Conservation (phyloP, 2,797 vertebrate species). For the Myripristis jacobus region DNA sequence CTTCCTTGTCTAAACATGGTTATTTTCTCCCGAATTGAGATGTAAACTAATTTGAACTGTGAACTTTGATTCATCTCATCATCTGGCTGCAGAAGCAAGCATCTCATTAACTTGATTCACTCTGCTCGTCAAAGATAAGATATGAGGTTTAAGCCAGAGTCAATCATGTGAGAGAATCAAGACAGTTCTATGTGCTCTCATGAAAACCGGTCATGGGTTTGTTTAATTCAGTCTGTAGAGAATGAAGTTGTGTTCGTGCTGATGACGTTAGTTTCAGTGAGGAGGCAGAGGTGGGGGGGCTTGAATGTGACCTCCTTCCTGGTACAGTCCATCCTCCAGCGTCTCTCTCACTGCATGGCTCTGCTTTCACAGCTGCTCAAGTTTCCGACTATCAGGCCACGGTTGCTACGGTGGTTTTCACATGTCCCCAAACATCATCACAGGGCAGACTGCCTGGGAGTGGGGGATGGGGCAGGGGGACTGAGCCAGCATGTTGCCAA, state of each 20-base stretch:
- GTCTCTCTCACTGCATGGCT: constrained; percentile 33
- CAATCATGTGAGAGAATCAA: background rate
- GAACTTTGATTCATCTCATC: constrained; percentile 11
- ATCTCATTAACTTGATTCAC: background rate
- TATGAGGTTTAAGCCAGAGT: background rate
- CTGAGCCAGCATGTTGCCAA: constrained; percentile 20
- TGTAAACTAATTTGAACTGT: constrained; percentile 7
- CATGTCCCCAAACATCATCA: constrained; percentile 24
- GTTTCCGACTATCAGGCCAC: constrained; percentile 34
- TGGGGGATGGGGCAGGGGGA: background rate
- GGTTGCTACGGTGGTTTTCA: constrained; percentile 4
- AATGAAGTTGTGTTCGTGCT: background rate
- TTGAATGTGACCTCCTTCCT: constrained; percentile 19
- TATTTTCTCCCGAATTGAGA: constrained; percentile 14
- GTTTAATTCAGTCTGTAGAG: constrained; percentile 8
- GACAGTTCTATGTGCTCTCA: background rate
- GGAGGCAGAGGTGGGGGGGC: background rate
- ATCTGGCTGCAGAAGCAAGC: constrained; percentile 6
- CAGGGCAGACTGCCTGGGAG: background rate
- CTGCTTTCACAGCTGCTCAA: constrained; percentile 73
- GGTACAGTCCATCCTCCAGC: constrained; percentile 7
- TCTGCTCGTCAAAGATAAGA: background rate
- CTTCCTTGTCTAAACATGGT: constrained; percentile 33
- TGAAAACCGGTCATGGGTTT: background rate
- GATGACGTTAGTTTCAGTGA: constrained; percentile 23